Evolutionary conservation across 2,113 vertebrate species (phyloP).

Genomic region (Falco punctatus): DNA sequence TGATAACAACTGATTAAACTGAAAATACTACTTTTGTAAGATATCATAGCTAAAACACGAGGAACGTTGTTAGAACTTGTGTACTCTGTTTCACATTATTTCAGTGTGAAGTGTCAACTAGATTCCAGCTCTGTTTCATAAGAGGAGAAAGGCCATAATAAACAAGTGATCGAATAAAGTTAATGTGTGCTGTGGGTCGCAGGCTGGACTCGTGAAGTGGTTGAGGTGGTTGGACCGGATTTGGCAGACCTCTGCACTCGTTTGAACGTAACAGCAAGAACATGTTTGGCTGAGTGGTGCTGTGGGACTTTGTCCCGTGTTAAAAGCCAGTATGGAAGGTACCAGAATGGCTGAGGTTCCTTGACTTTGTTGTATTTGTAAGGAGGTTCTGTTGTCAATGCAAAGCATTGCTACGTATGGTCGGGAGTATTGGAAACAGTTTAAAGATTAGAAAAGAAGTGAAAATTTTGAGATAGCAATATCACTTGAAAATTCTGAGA

Average conservation of each 20-base stretch:
- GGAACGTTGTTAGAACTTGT: not conserved
- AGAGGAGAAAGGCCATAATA: not conserved
- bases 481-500: not conserved
- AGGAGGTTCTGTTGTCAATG: fast-evolving
- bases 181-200: not conserved
- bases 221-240: not conserved
- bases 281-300: not conserved
- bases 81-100: not conserved
- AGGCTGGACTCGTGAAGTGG: not conserved
- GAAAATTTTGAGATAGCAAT: not conserved
- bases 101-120: not conserved
- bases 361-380: not conserved
- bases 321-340: not conserved
- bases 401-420: not conserved
- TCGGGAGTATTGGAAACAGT: not conserved
- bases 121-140: not conserved
- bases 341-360: not conserved
- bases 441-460: not conserved
- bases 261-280: not conserved
- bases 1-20: not conserved
- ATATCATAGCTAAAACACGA: not conserved
- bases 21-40: not conserved
- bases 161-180: not conserved
- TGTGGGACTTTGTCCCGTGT: not conserved
- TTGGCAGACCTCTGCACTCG: not conserved